Conservation (phyloP, 2,888 invertebrate species). For the Steinernema scapterisci region DNA sequence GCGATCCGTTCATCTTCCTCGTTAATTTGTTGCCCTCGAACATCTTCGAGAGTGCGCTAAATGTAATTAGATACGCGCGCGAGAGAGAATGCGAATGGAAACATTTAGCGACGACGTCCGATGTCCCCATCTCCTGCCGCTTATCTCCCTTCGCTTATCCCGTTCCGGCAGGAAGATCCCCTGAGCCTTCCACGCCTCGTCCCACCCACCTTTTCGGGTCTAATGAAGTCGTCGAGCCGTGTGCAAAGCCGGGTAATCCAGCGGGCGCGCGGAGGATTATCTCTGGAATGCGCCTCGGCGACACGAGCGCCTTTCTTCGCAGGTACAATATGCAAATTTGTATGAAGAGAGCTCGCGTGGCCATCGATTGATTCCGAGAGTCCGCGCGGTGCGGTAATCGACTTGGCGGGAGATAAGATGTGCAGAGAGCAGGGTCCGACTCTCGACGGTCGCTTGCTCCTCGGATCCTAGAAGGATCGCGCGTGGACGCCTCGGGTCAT, state of each 20-base stretch:
- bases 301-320: neutral
- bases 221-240: neutral
- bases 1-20: neutral
- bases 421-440: too few relatives aligned
- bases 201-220: neutral
- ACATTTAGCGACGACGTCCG: constrained; percentile 26
- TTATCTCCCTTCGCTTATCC: too few relatives aligned
- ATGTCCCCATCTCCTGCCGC: neutral
- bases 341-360: neutral
- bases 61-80: constrained; percentile 25
- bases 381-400: neutral
- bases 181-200: too few relatives aligned
- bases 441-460: too few relatives aligned
- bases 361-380: constrained; percentile 10
- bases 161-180: too few relatives aligned
- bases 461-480: neutral
- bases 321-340: constrained; percentile 28
- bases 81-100: constrained; percentile 12
- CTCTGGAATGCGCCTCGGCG: constrained; percentile 6
- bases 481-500: constrained; percentile 13
- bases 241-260: constrained; percentile 24
- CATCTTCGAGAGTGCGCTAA: neutral
- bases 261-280: constrained; percentile 2
- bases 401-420: neutral
- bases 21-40: constrained; percentile 29